phyloP scores from a whole-genome alignment of 2,888 invertebrate species.

The Drepana falcataria region DNA sequence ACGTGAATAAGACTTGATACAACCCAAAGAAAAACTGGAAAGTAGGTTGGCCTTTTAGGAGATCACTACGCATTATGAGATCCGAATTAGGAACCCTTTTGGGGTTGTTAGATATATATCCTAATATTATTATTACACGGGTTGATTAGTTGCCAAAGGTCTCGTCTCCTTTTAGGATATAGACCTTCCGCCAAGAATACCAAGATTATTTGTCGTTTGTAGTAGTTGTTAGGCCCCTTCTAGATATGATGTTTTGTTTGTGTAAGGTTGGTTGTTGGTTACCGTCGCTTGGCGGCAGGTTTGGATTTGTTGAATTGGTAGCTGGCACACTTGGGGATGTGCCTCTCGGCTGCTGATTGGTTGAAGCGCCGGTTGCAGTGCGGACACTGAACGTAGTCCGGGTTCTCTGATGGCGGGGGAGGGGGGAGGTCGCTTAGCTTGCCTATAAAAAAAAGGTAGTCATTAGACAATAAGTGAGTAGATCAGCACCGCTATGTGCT shows the following conservation, averaged over 20 bases:
- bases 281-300: slow-evolving; percentile 55
- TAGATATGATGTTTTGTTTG: not conserved
- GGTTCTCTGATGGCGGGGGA: slow-evolving; percentile 92
- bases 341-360: slow-evolving; percentile 89
- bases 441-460: slow-evolving; percentile 36
- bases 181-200: too few relatives aligned
- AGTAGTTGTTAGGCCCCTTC: not conserved
- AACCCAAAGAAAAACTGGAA: slow-evolving; percentile 26
- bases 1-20: slow-evolving; percentile 45
- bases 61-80: not conserved
- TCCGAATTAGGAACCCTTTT: not conserved
- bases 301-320: slow-evolving; percentile 89
- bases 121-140: too few relatives aligned
- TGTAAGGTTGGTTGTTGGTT: slow-evolving; percentile 21
- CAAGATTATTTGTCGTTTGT: not conserved
- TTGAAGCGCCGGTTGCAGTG: slow-evolving; percentile 93
- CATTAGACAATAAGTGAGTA: not conserved
- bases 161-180: too few relatives aligned
- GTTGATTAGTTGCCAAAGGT: too few relatives aligned
- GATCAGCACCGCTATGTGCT: not conserved
- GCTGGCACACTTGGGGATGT: slow-evolving; percentile 94
- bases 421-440: slow-evolving; percentile 93
- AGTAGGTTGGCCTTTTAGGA: slow-evolving; percentile 8
- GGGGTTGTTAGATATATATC: too few relatives aligned
- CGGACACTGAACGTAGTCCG: slow-evolving; percentile 94